A percentile compares a stretch with the other conserved stretches of the same genome.
Conservation (phyloP, 2,113 vertebrate genomes). For the Thalassarche chlororhynchos region DNA sequence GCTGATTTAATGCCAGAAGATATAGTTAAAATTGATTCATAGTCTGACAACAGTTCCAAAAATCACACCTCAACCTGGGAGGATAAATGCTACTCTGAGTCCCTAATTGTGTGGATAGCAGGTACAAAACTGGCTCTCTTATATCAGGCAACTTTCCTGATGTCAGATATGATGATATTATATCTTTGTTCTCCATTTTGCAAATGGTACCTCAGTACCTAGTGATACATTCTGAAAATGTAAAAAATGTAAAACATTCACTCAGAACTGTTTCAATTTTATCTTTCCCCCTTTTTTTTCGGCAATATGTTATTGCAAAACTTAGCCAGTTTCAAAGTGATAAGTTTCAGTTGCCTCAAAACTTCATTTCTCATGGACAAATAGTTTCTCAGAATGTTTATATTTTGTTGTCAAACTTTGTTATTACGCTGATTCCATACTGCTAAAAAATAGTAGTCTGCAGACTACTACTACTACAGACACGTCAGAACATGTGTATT, state of each 20-base stretch:
- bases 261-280: background rate
- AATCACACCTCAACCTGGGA: background rate
- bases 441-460: background rate
- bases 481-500: background rate
- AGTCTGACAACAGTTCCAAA: background rate
- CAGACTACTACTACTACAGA: too few species aligned
- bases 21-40: background rate
- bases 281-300: background rate
- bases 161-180: background rate
- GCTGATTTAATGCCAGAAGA: background rate
- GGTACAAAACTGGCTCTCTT: background rate
- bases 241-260: background rate
- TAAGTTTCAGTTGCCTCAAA: background rate
- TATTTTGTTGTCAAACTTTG: background rate
- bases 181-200: background rate
- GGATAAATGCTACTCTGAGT: background rate
- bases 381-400: background rate
- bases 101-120: background rate
- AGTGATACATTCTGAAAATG: background rate
- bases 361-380: background rate
- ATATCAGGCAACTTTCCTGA: background rate
- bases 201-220: background rate
- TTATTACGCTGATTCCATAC: background rate
- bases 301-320: background rate
- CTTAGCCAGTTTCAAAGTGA: background rate